Conservation (phyloP, 2,797 vertebrate species). For the Diceros bicornis region DNA sequence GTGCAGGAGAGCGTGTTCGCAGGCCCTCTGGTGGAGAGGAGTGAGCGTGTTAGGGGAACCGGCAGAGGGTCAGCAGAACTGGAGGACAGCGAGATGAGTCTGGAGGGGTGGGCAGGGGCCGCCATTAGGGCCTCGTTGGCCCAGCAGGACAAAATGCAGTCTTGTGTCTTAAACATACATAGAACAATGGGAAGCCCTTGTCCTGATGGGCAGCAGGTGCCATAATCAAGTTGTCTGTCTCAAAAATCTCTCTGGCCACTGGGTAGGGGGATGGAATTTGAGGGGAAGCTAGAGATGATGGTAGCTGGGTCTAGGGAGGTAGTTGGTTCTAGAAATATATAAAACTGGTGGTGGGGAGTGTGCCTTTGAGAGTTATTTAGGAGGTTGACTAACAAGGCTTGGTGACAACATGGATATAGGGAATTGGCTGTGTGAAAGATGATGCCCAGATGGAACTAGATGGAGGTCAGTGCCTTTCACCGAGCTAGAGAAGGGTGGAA, state of each 20-base stretch:
- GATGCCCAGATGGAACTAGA: neutral
- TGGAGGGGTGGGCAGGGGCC: neutral
- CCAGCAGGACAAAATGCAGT: neutral
- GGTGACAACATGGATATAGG: neutral
- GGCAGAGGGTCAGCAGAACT: neutral
- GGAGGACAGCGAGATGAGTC: neutral
- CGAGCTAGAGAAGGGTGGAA: neutral
- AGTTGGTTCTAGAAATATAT: neutral
- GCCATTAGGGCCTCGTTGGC: neutral
- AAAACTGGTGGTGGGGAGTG: neutral
- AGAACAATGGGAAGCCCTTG: neutral
- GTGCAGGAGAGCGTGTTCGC: accelerated
- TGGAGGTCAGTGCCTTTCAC: neutral
- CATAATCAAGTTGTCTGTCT: neutral
- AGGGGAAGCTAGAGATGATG: neutral
- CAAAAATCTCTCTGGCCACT: neutral
- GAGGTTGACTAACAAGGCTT: neutral
- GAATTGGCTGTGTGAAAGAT: neutral
- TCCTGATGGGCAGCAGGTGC: neutral
- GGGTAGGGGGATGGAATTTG: neutral
- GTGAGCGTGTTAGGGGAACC: neutral
- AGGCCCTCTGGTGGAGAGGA: neutral
- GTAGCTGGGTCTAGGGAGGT: neutral
- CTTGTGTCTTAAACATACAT: neutral
- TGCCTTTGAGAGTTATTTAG: neutral